A percentile compares a stretch with the other conserved stretches of the same genome.
Evolutionary conservation across 2,888 invertebrate species (phyloP).

Genomic region (Nephrotoma guestfalica): DNA sequence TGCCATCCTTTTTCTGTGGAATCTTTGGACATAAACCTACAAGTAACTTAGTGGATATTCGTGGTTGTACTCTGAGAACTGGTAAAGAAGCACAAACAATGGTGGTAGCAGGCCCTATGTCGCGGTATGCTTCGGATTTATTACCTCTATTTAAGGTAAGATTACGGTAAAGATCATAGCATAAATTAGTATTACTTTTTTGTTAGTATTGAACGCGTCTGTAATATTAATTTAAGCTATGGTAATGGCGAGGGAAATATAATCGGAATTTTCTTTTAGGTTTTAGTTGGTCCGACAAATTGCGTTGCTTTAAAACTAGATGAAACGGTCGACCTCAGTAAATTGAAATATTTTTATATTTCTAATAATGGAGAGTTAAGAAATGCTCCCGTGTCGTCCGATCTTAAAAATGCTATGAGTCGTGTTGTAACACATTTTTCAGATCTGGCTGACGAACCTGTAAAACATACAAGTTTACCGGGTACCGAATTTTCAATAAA

Average conservation of each 20-base stretch:
- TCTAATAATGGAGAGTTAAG: conserved; percentile 57
- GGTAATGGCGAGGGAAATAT: not conserved
- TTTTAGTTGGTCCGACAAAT: conserved; percentile 34
- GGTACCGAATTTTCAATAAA: conserved; percentile 36
- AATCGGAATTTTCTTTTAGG: conserved; percentile 9
- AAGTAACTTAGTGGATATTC: conserved; percentile 39
- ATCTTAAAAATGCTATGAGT: conserved; percentile 48
- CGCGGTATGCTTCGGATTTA: conserved; percentile 64
- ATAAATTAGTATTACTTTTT: not conserved
- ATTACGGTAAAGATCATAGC: not conserved
- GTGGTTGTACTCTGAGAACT: conserved; percentile 53
- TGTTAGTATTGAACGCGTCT: not conserved
- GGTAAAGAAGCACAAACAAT: conserved; percentile 58
- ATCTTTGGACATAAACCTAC: conserved; percentile 72
- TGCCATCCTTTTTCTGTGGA: conserved; percentile 77
- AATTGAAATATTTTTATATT: conserved; percentile 62
- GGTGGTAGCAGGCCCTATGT: conserved; percentile 72
- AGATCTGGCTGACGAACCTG: conserved; percentile 22
- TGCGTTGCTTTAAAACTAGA: conserved; percentile 41
- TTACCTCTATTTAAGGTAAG: conserved; percentile 53
- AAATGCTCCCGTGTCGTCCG: conserved; percentile 52
- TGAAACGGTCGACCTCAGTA: conserved; percentile 43
- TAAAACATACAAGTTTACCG: conserved; percentile 23
- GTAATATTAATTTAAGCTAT: not conserved
- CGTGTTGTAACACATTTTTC: conserved; percentile 35